Conservation (phyloP, 2,888 invertebrate genomes). For the Cataglyphis livida region DNA sequence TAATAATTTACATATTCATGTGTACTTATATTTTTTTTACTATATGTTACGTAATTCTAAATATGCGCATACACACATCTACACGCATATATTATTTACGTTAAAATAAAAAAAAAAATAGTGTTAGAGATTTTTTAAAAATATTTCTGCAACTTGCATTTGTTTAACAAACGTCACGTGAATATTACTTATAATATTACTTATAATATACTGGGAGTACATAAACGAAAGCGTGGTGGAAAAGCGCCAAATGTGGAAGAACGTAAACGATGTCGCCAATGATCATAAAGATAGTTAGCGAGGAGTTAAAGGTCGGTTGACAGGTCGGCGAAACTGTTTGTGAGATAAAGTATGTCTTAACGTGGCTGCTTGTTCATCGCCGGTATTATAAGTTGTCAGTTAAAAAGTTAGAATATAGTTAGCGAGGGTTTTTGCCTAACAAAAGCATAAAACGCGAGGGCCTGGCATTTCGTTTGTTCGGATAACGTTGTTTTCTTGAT, state of each 20-base stretch:
- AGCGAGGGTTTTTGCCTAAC: conserved; percentile 63
- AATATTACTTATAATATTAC: conserved; percentile 8
- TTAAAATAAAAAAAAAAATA: not conserved
- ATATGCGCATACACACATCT: not conserved
- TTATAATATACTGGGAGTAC: conserved; percentile 20
- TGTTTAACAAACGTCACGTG: conserved; percentile 38
- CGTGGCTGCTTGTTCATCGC: conserved; percentile 14
- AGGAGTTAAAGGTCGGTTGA: conserved; percentile 51
- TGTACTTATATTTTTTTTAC: not conserved
- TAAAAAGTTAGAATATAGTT: conserved; percentile 69
- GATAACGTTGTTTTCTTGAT: conserved; percentile 53
- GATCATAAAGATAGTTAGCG: conserved; percentile 38
- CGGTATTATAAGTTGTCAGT: conserved; percentile 57
- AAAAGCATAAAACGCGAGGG: conserved; percentile 38
- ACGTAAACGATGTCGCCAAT: conserved; percentile 31
- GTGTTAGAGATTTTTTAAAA: not conserved
- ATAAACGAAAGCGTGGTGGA: conserved; percentile 18
- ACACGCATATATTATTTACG: not conserved
- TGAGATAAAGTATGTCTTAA: conserved; percentile 44
- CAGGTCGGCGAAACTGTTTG: conserved; percentile 34
- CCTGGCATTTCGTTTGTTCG: conserved; percentile 33
- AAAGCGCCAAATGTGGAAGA: conserved; percentile 12
- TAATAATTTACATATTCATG: not conserved
- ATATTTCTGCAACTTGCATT: not conserved
- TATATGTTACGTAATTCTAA: not conserved